Evolutionary conservation across 2,113 vertebrate species (phyloP), one percentile per base, ranked within the genome.

Genomic region (Haemorhous mexicanus): DNA sequence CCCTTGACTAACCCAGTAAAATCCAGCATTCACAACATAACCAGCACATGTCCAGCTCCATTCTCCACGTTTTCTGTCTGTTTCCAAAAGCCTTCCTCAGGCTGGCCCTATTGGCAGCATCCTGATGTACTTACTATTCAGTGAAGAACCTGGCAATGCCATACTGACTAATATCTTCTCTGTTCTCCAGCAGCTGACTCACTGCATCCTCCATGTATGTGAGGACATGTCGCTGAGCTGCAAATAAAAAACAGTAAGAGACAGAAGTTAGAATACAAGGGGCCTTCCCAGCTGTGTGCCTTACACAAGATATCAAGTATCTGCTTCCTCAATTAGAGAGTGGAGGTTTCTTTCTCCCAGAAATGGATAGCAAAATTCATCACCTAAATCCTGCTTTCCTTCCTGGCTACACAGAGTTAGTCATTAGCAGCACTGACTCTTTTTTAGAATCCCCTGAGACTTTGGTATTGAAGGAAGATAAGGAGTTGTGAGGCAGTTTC

Each of bases 121-220:
- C 58, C 55, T 87, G 32, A 82, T 62, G 55, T 97, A 99, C 99
- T 98, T 98, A 99, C 99, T 99, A 99, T 96, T 99, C 99, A 79
- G 99, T 98, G 96, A 99, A 99, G 98, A 99, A 99, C 73, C 99
- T 98, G 89, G 98, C 97, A 96, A 99, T 97, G 68, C 99, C 99
- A 88, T 99, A 98, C 94, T 99, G 99, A 72, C 97, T 98, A 96
- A 99, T 98, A 90, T 99, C 99, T 81, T 99, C 99, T 94, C 98
- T 99, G 95, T 99, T 99, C 85, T 99, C 99, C 93, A 99, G 97
- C 73, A 99, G 97, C 96, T 99, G 99, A 66, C 98, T 98, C 94
- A 99, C 98, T 32, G 99, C 99, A 96, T 99, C 99, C 80, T 98
- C 99, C 96, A 99, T 98, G 94, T 99, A 99, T 7, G 99, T 99